phyloP scores from a whole-genome alignment of 2,797 vertebrate species.

The Rhabdophis nuchalis region DNA sequence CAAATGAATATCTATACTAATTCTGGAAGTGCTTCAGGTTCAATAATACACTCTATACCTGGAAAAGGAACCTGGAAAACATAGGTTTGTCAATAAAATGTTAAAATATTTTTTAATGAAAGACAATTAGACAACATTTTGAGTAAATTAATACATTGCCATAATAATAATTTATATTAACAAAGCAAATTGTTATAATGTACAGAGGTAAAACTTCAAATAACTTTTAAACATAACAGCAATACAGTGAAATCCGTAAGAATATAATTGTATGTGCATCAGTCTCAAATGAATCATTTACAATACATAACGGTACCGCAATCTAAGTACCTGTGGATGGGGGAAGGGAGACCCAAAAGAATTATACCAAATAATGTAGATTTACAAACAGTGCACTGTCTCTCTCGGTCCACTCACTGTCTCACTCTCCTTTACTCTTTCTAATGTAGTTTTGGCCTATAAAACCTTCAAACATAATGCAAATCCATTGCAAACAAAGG shows the following conservation, averaged over 20 bases:
- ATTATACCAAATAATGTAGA: constrained; percentile 86
- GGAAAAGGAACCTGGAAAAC: constrained; percentile 48
- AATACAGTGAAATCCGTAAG: constrained; percentile 95
- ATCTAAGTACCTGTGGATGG: constrained; percentile 63
- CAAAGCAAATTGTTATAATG: constrained; percentile 65
- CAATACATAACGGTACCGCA: constrained; percentile 79
- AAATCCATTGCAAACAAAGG: constrained; percentile 47
- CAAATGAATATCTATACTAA: not conserved
- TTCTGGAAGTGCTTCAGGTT: constrained; percentile 55
- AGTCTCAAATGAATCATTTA: constrained; percentile 94
- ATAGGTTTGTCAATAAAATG: constrained; percentile 77
- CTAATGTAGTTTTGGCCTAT: constrained; percentile 59
- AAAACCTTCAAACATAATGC: constrained; percentile 56
- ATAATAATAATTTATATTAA: constrained; percentile 82
- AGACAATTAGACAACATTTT: constrained; percentile 92
- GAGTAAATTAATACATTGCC: constrained; percentile 92
- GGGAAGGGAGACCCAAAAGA: constrained; percentile 70
- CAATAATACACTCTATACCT: constrained; percentile 67
- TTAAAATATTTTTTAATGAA: constrained; percentile 92
- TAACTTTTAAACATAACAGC: constrained; percentile 85
- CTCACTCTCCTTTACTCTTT: constrained; percentile 44
- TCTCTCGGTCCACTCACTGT: constrained; percentile 22
- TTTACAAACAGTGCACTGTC: constrained; percentile 81
- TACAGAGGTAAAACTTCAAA: constrained; percentile 85
- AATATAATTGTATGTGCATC: constrained; percentile 93